Percentiles rank a stretch among this genome's conserved stretches.
phyloP scores from a whole-genome alignment of 2,113 vertebrate species.

The Pluvianellus socialis region DNA sequence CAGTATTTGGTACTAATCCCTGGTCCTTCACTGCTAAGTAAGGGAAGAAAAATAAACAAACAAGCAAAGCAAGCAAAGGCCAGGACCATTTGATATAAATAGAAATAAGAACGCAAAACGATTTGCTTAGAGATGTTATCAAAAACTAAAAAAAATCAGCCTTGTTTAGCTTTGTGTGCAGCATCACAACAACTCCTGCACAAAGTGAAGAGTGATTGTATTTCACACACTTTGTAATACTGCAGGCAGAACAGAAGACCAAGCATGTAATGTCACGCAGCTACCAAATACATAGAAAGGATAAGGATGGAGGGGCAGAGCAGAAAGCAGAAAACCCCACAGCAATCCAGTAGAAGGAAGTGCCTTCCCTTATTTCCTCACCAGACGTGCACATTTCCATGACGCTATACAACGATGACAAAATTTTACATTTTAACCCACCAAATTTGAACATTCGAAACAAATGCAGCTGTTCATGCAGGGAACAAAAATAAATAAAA shows the following conservation, averaged over 20 bases:
- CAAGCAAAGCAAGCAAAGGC: background rate
- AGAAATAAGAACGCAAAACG: background rate
- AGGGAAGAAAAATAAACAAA: conserved; percentile 24
- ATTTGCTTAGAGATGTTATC: background rate
- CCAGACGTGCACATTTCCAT: background rate
- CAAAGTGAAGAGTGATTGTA: background rate
- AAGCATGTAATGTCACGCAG: background rate
- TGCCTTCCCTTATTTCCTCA: background rate
- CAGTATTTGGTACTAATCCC: background rate
- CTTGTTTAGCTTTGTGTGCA: background rate
- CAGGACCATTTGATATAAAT: background rate
- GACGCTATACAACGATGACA: background rate
- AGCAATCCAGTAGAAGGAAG: background rate
- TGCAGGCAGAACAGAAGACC: background rate
- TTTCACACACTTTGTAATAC: background rate
- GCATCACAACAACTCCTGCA: background rate
- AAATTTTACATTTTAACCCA: background rate
- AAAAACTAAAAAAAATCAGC: background rate
- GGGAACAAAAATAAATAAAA: background rate
- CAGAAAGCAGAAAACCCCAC: background rate
- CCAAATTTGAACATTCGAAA: background rate
- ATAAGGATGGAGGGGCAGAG: background rate
- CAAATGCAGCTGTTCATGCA: background rate
- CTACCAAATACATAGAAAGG: background rate
- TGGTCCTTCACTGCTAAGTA: background rate